Percentiles rank a stretch among this genome's conserved stretches.
Evolutionary conservation across 2,888 invertebrate genomes (phyloP).

Genomic region (Plebejus anna): DNA sequence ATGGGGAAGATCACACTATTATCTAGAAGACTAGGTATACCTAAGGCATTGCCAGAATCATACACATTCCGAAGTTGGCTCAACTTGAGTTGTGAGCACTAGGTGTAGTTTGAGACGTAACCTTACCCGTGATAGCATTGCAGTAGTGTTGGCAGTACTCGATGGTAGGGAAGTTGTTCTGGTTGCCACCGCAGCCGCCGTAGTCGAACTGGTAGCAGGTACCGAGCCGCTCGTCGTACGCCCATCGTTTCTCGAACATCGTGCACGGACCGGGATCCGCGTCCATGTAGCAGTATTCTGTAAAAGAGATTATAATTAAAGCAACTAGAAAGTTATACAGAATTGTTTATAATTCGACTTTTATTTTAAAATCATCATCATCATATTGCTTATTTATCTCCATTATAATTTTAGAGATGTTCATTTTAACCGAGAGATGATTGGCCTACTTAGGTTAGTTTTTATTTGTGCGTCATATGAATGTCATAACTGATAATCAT

Average conservation of each 20-base stretch:
- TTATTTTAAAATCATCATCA: no score
- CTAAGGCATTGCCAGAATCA: not conserved
- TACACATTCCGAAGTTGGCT: not conserved
- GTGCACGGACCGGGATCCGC: slow-evolving; percentile 85
- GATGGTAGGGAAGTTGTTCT: slow-evolving; percentile 85
- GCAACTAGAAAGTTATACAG: not conserved
- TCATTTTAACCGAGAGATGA: no score
- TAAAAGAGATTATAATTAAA: slow-evolving; percentile 32
- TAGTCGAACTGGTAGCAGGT: slow-evolving; percentile 89
- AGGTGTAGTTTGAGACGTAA: not conserved
- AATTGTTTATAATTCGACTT: not conserved
- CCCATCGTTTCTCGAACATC: slow-evolving; percentile 81
- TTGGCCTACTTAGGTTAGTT: no score
- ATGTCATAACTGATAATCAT: no score
- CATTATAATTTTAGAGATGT: no score
- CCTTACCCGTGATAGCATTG: slow-evolving; percentile 61
- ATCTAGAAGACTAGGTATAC: no score
- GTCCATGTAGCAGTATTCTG: slow-evolving; percentile 85
- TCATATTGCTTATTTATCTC: no score
- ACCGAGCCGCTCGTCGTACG: slow-evolving; percentile 85
- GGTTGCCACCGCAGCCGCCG: slow-evolving; percentile 90
- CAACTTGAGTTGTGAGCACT: not conserved
- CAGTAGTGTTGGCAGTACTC: slow-evolving; percentile 87
- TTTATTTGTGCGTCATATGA: no score
- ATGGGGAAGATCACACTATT: no score